Base-by-base conservation (phyloP, 2,113 vertebrate species). In the Protobothrops mucrosquamatus region DNA sequence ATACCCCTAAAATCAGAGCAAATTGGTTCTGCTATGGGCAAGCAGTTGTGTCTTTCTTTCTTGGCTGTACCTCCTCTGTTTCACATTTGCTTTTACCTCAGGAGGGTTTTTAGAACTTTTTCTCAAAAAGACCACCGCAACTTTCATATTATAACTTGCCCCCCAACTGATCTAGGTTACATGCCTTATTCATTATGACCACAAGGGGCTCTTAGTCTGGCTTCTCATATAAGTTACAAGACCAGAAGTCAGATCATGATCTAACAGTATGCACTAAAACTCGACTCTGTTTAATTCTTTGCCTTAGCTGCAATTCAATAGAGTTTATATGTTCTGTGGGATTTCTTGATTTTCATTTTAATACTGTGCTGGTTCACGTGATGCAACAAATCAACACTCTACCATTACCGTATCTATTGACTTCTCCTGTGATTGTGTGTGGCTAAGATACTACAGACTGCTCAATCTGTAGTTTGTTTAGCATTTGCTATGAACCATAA, bases 261-360 rank as follows among this genome's bases (percentile, higher is more conserved):
- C 20, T 34, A 59, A 23, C 74, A 92, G 56, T 91, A 52, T 74
- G 43, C 48, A 95, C 54, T 61, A 52, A 26, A 61, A 52, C 23
- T n/a, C 94, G 52, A 23, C 81, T 91, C 94, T 95, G 88, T 92
- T 92, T 61, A 51, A 91, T 94, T 0, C 0, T 2, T 6, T 89
- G 61, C 93, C 95, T 93, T 55, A 56, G 20, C 18, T 48, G 18
- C 52, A 51, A 90, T 94, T 92, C 92, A 94, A 39, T 56, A 10
- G 46, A n/a, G 61, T 12, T 91, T 56, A 51, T 9, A 48, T 88
- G 81, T 46, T 81, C 54, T 24, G 29, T 57, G 52, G 11, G 57
- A 34, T 22, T 23, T 14, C 11, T 54, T 55, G 51, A 54, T 87
- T 24, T 23, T 18, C 26, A 48, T 15, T 55, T 55, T 51, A 26